Conservation (phyloP, 2,113 vertebrate genomes). For the Urocitellus parryii region DNA sequence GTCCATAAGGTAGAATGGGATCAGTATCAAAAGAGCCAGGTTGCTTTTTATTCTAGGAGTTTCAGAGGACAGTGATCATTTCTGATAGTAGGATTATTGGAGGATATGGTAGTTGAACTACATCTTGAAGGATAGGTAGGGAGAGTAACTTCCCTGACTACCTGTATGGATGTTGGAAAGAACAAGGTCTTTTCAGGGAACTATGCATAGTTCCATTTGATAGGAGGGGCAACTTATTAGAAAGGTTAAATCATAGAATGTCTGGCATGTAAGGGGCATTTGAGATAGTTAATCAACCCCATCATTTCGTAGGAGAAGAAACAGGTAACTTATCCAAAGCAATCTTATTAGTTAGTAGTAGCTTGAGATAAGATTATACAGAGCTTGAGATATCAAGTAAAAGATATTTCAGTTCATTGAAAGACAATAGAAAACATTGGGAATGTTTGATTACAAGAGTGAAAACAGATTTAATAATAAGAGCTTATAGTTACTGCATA, state of each 20-base stretch:
- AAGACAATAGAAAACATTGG: neutral
- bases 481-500: neutral
- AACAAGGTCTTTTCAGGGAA: neutral
- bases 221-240: neutral
- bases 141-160: neutral
- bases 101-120: neutral
- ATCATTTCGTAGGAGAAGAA: neutral
- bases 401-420: slow-evolving; percentile 7
- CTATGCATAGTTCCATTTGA: neutral
- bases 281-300: neutral
- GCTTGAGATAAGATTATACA: neutral
- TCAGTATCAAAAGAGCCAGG: neutral
- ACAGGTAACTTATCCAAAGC: neutral
- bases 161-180: neutral
- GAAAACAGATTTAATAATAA: neutral
- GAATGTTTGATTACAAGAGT: neutral
- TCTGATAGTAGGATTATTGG: neutral
- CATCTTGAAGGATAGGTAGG: neutral
- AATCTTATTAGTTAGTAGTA: slow-evolving; percentile 30
- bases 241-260: neutral
- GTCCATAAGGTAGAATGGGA: neutral
- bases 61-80: neutral
- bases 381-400: slow-evolving; percentile 12
- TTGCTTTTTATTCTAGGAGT: neutral
- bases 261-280: neutral